phyloP scores from a whole-genome alignment of 2,113 vertebrate genomes.

The Jaculus jaculus region DNA sequence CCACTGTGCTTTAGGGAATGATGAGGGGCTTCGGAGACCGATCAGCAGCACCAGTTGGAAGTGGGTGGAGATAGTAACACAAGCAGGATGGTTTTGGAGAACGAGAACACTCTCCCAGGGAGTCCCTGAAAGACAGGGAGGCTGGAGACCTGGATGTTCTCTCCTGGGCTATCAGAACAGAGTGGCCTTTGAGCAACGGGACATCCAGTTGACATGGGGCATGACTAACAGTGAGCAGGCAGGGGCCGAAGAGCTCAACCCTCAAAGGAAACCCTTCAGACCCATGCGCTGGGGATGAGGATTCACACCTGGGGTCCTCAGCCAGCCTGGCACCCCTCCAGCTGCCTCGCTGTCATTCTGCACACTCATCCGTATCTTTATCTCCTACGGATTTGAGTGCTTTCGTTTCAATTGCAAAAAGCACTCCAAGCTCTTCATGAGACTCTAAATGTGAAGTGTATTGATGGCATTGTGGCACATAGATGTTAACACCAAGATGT shows the following conservation, averaged over 20 bases:
- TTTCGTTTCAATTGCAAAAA: conserved; percentile 2
- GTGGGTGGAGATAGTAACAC: background rate
- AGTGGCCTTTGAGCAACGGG: background rate
- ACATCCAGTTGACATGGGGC: background rate
- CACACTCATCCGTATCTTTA: background rate
- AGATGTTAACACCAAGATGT: background rate
- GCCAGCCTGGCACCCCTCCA: background rate
- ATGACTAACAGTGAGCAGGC: background rate
- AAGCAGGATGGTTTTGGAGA: background rate
- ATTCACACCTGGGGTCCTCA: background rate
- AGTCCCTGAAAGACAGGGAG: background rate
- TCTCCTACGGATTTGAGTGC: background rate
- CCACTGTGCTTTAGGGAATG: background rate
- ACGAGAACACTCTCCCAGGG: background rate
- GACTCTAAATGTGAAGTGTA: background rate
- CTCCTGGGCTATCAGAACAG: background rate
- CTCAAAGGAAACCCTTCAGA: background rate
- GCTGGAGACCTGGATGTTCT: background rate
- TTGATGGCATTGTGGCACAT: background rate
- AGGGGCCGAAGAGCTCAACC: background rate
- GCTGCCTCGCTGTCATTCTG: background rate
- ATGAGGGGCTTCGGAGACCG: background rate
- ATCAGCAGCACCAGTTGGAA: background rate
- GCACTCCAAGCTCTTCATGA: background rate
- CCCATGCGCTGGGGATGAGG: background rate